phyloP scores from a whole-genome alignment of 2,113 vertebrate genomes.

The Scomber scombrus region DNA sequence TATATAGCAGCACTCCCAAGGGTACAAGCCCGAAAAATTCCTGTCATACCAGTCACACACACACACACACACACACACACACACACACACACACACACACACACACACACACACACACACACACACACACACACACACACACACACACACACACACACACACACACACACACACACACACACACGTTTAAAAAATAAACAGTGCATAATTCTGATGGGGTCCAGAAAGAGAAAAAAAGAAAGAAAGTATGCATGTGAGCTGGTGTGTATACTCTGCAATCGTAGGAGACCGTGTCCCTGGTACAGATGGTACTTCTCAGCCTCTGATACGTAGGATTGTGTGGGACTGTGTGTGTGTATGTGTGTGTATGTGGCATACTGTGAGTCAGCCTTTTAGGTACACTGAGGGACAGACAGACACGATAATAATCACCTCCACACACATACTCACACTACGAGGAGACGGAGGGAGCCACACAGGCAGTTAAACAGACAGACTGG shows the following conservation, averaged over 20 bases:
- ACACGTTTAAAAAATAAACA: conserved; percentile 44
- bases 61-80: neutral
- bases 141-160: conserved; percentile 4
- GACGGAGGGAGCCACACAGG: conserved; percentile 60
- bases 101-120: neutral
- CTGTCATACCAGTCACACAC: conserved; percentile 40
- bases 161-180: conserved; percentile 24
- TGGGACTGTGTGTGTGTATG: conserved; percentile 51
- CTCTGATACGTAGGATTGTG: conserved; percentile 69
- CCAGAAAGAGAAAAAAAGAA: conserved; percentile 23
- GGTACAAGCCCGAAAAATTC: conserved; percentile 51
- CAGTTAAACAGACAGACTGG: conserved; percentile 51
- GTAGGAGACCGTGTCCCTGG: conserved; percentile 67
- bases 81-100: neutral
- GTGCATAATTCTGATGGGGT: conserved; percentile 28
- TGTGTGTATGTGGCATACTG: conserved; percentile 54
- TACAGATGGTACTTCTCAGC: conserved; percentile 73
- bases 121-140: neutral
- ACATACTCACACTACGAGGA: conserved; percentile 48
- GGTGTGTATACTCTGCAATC: conserved; percentile 8
- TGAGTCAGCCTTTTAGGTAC: conserved; percentile 80
- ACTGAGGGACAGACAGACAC: conserved; percentile 68
- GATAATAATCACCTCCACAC: conserved; percentile 70
- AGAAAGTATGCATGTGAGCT: conserved; percentile 20
- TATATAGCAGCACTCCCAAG: conserved; percentile 53